Percentiles rank a stretch among this genome's conserved stretches.
These are phyloP conservation scores for Nothocercus nigrocapillus DNA, from an alignment of 2,113 vertebrate genomes.

Conservation along the genomic window DNA sequence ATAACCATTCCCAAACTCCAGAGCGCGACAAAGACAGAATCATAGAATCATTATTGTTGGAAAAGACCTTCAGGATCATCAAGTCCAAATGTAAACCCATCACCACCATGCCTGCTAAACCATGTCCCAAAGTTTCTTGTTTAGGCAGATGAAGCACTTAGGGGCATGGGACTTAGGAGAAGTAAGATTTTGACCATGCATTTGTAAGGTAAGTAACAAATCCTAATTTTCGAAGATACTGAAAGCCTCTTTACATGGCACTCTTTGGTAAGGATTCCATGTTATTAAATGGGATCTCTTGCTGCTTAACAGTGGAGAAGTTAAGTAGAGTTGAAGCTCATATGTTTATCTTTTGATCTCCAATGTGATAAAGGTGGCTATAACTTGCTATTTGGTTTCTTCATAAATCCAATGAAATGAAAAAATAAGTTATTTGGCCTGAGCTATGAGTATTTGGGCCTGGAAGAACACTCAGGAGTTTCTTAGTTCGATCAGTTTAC, in stretches of 20 bases:
- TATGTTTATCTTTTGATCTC: background rate
- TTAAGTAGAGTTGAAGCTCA: background rate
- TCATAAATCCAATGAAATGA: background rate
- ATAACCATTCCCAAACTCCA: background rate
- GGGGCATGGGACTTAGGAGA: background rate
- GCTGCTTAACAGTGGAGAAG: background rate
- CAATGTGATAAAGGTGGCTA: background rate
- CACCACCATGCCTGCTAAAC: no score
- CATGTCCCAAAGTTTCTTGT: no score
- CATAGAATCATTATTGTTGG: no score
- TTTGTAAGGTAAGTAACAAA: fast-evolving
- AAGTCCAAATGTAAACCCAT: no score
- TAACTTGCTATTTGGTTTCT: background rate
- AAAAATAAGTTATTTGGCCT: background rate
- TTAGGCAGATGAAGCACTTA: no score
- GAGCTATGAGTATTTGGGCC: background rate
- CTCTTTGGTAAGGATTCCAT: background rate
- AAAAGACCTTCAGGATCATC: no score
- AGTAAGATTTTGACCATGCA: background rate
- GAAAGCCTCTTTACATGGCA: background rate
- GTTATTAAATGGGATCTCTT: background rate
- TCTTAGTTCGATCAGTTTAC: background rate
- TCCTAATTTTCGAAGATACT: background rate
- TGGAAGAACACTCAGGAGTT: background rate
- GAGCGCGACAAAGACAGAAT: background rate